Evolutionary conservation across 1,140 invertebrate genomes (phyloP).

Genomic region (Bombus superbus): DNA sequence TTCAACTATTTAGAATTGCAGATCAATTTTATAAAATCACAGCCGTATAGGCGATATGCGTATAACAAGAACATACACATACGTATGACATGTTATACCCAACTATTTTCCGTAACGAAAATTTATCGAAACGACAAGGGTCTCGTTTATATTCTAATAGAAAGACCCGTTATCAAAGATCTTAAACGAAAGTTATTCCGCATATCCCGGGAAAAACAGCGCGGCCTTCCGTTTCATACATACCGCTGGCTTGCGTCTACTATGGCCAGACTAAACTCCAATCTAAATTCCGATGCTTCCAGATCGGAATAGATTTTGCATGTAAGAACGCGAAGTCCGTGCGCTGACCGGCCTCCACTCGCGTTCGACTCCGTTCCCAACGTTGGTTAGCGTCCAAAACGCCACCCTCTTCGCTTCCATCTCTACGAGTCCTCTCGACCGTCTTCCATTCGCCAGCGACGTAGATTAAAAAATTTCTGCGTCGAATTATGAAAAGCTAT

Average conservation of each 20-base stretch:
- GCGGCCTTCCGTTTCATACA: neutral
- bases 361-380: neutral
- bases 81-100: too few species aligned
- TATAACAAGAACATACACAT: neutral
- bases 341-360: neutral
- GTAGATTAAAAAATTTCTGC: conserved; percentile 9
- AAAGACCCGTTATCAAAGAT: neutral
- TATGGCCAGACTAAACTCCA: conserved; percentile 24
- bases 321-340: conserved; percentile 1
- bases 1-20: neutral
- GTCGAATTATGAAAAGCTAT: conserved; percentile 20
- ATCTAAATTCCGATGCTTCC: conserved; percentile 46
- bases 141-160: conserved; percentile 29
- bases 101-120: too few species aligned
- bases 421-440: neutral
- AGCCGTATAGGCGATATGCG: neutral
- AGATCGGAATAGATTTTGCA: conserved; percentile 52
- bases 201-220: conserved; percentile 40
- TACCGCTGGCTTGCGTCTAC: neutral
- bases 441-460: neutral
- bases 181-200: conserved; percentile 16
- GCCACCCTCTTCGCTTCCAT: too few species aligned
- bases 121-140: neutral
- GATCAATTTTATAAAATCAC: neutral
- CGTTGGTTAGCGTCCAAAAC: conserved; percentile 38